Evolutionary conservation across 2,113 vertebrate species (phyloP).

Genomic region (Indicator indicator): DNA sequence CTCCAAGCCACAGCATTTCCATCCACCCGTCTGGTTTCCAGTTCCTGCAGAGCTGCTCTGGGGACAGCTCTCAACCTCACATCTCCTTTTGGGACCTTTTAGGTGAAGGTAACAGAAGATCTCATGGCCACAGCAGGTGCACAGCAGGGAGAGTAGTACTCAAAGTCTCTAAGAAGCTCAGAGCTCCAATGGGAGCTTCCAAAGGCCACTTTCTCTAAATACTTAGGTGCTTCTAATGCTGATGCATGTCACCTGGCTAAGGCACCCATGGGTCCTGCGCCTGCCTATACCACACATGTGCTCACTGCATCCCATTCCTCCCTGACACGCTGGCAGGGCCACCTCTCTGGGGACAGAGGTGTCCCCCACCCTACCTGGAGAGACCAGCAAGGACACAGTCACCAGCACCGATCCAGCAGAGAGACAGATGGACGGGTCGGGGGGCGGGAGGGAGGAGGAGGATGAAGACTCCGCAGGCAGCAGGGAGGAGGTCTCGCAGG

Average conservation of each 20-base stretch:
- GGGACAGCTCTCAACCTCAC: not conserved
- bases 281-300: fast-evolving
- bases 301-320: not conserved
- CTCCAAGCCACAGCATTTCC: not conserved
- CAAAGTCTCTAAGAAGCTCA: not conserved
- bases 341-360: not conserved
- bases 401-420: not conserved
- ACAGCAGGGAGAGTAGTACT: not conserved
- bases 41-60: not conserved
- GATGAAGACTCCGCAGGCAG: not conserved
- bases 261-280: not conserved
- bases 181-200: not conserved
- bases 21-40: not conserved
- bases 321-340: not conserved
- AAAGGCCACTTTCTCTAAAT: not conserved
- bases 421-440: not conserved
- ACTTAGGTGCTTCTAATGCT: not conserved
- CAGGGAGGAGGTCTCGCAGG: not conserved
- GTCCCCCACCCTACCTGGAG: not conserved
- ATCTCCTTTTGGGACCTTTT: not conserved
- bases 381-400: not conserved
- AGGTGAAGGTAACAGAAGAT: not conserved
- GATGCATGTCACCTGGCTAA: no score
- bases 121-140: not conserved
- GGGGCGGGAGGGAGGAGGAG: not conserved